A percentile compares a stretch with the other conserved stretches of the same genome.
Conservation (phyloP, 2,888 invertebrate genomes). For the Lordiphosa fenestrarum region DNA sequence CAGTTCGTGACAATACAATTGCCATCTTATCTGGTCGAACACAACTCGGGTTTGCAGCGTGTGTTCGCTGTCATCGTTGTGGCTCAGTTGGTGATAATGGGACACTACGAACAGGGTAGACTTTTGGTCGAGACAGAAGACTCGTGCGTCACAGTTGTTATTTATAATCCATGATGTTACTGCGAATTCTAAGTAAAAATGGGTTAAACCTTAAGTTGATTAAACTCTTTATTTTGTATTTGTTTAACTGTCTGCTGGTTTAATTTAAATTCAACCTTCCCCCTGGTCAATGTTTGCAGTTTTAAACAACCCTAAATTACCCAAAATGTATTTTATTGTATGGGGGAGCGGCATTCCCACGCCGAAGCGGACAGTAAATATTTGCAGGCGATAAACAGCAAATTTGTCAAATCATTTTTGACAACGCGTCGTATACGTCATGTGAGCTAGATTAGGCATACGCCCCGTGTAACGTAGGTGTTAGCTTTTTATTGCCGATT, state of each 20-base stretch:
- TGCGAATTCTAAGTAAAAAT: slow-evolving; percentile 14
- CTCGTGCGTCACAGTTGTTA: slow-evolving; percentile 29
- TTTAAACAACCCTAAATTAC: slow-evolving; percentile 58
- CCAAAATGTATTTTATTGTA: slow-evolving; percentile 36
- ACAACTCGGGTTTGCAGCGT: slow-evolving; percentile 8
- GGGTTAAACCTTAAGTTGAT: slow-evolving; percentile 6
- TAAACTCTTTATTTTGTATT: slow-evolving; percentile 14
- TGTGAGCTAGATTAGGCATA: slow-evolving; percentile 34
- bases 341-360: slow-evolving; percentile 67
- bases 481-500: slow-evolving; percentile 32
- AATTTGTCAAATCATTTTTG: slow-evolving; percentile 9
- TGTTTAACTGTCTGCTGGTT: slow-evolving; percentile 54
- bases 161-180: slow-evolving; percentile 37
- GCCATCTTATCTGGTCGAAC: slow-evolving; percentile 49
- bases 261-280: slow-evolving; percentile 46
- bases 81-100: slow-evolving; percentile 5
- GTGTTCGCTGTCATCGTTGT: slow-evolving; percentile 21
- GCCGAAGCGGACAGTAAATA: slow-evolving; percentile 48
- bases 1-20: slow-evolving; percentile 54
- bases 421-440: slow-evolving; percentile 43
- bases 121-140: slow-evolving; percentile 32
- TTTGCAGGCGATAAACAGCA: slow-evolving; percentile 44
- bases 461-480: slow-evolving; percentile 21
- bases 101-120: slow-evolving; percentile 18
- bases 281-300: slow-evolving; percentile 25